Percentiles rank a stretch among this genome's conserved stretches.
Conservation (phyloP, 2,888 invertebrate genomes). For the Agrochola litura region DNA sequence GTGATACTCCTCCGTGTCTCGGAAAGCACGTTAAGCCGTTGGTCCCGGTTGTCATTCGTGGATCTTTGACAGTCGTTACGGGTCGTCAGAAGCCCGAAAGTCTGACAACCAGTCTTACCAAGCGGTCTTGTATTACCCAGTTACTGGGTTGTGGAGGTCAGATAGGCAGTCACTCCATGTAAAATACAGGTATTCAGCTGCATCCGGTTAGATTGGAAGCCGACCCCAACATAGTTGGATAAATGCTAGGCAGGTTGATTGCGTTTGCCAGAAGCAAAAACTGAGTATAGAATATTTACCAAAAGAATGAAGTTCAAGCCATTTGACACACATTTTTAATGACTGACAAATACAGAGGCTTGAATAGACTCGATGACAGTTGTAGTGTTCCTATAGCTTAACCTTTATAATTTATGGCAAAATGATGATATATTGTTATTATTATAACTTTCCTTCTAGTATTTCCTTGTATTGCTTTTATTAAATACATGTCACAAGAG, state of each 20-base stretch:
- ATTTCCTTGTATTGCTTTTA: constrained; percentile 34
- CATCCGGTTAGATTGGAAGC: too few species aligned
- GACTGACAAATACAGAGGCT: background rate
- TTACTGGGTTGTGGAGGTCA: too few species aligned
- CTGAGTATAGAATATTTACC: background rate
- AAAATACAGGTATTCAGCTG: too few species aligned
- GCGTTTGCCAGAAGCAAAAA: background rate
- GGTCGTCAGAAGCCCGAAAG: too few species aligned
- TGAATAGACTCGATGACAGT: background rate
- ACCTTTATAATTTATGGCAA: constrained; percentile 8
- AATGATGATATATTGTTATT: constrained; percentile 15
- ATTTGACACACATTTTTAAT: background rate
- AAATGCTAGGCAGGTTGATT: background rate
- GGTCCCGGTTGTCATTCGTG: too few species aligned
- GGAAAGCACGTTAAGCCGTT: too few species aligned
- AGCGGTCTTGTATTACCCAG: too few species aligned
- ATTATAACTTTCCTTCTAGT: constrained; percentile 34
- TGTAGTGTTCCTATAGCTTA: background rate
- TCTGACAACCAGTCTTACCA: too few species aligned
- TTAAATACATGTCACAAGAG: constrained; percentile 7
- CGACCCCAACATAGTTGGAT: too few species aligned
- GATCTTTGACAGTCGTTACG: too few species aligned
- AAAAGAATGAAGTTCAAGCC: background rate
- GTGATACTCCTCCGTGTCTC: too few species aligned
- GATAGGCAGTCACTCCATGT: too few species aligned